These are phyloP conservation scores for Chitala chitala DNA, from an alignment of 2,113 vertebrate genomes.

Conservation along the genomic window DNA sequence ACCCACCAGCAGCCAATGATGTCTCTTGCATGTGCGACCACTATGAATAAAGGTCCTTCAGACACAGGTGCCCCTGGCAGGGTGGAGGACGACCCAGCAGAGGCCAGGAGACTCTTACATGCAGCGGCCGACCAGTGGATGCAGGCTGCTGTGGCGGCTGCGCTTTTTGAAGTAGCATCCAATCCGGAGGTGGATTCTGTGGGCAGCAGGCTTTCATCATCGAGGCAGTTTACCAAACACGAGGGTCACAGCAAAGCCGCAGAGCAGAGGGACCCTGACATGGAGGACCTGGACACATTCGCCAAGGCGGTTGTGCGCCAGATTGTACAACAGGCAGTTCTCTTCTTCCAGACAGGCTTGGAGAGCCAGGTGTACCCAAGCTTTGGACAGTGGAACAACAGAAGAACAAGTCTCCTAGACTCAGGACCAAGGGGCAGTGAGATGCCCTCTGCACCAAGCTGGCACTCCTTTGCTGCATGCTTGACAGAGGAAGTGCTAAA, in stretches of 20 bases:
- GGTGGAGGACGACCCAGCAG: neutral
- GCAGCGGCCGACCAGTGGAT: constrained; percentile 40
- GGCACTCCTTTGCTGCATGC: neutral
- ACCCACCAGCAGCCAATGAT: neutral
- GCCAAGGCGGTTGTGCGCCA: constrained; percentile 30
- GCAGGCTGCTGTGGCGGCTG: constrained; percentile 42
- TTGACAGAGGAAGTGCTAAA: constrained; percentile 1
- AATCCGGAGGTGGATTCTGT: neutral
- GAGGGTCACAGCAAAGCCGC: neutral
- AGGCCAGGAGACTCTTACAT: constrained; percentile 23
- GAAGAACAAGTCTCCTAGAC: neutral
- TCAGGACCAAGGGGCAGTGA: too few species aligned
- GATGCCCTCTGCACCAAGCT: neutral
- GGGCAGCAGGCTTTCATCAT: neutral
- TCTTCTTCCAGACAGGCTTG: neutral
- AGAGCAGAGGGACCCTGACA: neutral
- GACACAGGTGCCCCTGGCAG: neutral
- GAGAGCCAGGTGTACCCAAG: neutral
- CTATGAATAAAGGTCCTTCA: neutral
- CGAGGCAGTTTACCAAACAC: neutral
- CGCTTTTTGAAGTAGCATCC: constrained; percentile 40
- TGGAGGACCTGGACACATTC: constrained; percentile 26
- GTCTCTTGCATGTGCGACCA: neutral
- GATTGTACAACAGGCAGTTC: constrained; percentile 22
- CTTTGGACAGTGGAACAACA: neutral